A percentile compares a stretch with the other conserved stretches of the same genome.
These are phyloP conservation scores for Platycercus adscitus DNA, from an alignment of 2,113 vertebrate species.

Conservation along the genomic window DNA sequence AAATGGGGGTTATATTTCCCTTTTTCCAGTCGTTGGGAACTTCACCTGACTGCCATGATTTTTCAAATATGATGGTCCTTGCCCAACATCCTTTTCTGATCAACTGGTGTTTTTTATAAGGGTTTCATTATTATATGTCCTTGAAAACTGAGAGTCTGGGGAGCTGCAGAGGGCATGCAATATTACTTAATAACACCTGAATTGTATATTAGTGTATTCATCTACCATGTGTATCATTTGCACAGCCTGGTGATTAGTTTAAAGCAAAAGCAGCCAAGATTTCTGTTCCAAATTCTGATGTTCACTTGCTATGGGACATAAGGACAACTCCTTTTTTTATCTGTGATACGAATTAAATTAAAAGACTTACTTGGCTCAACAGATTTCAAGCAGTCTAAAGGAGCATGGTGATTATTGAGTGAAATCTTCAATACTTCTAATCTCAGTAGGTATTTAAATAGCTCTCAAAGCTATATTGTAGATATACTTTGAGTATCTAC, in stretches of 20 bases:
- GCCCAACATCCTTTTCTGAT: not conserved
- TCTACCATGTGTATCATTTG: not conserved
- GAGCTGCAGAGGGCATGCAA: not conserved
- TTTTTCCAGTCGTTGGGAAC: too few relatives aligned
- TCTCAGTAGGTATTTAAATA: constrained; percentile 7
- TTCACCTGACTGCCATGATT: too few relatives aligned
- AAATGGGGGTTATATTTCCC: too few relatives aligned
- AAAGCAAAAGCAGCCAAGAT: not conserved
- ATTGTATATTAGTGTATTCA: constrained; percentile 20
- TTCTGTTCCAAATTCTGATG: not conserved
- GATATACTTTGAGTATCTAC: not conserved
- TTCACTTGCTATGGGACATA: not conserved
- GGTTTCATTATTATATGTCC: not conserved
- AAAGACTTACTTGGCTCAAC: not conserved
- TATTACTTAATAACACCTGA: constrained; percentile 28
- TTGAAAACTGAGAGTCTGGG: constrained; percentile 4
- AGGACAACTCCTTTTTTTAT: not conserved
- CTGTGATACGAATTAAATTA: not conserved
- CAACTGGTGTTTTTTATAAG: not conserved
- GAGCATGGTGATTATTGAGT: not conserved
- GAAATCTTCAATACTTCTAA: constrained; percentile 33
- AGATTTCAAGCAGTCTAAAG: not conserved
- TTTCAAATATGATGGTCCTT: not conserved
- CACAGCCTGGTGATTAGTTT: not conserved
- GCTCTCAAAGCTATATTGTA: constrained; percentile 15